phyloP scores from a whole-genome alignment of 2,797 vertebrate species.

The Meda fulgida region DNA sequence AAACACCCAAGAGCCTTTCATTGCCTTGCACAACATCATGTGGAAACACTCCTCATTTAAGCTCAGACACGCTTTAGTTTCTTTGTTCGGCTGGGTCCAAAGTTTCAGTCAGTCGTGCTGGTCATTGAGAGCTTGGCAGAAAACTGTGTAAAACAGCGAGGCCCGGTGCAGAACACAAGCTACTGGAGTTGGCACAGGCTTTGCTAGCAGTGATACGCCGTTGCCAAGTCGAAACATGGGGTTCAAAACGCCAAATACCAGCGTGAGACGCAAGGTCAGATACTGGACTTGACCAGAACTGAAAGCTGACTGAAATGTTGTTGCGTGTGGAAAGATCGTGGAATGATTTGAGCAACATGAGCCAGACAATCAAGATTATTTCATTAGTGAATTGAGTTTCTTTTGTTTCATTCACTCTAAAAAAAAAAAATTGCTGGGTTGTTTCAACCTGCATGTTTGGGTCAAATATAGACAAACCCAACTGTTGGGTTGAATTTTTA shows the following conservation, averaged over 20 bases:
- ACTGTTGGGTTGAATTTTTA: too few relatives aligned
- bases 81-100: constrained; percentile 30
- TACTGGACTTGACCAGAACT: neutral
- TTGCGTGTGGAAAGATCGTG: neutral
- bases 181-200: constrained; percentile 11
- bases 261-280: constrained; percentile 16
- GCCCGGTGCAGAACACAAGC: constrained; percentile 38
- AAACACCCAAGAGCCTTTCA: constrained; percentile 15
- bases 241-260: constrained; percentile 10
- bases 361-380: neutral
- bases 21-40: constrained; percentile 19
- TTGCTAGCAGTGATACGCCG: neutral
- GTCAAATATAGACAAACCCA: too few relatives aligned
- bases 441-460: too few relatives aligned
- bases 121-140: neutral
- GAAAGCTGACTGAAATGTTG: constrained; percentile 10
- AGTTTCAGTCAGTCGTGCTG: constrained; percentile 31
- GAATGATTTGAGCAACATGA: neutral
- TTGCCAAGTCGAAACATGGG: constrained; percentile 30
- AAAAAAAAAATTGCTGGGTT: too few relatives aligned
- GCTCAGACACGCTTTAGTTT: constrained; percentile 20
- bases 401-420: neutral
- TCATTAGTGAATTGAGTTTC: neutral
- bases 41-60: constrained; percentile 14
- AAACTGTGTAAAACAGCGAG: constrained; percentile 6